phyloP scores from a whole-genome alignment of 2,113 vertebrate species.

The Phoenicopterus ruber region DNA sequence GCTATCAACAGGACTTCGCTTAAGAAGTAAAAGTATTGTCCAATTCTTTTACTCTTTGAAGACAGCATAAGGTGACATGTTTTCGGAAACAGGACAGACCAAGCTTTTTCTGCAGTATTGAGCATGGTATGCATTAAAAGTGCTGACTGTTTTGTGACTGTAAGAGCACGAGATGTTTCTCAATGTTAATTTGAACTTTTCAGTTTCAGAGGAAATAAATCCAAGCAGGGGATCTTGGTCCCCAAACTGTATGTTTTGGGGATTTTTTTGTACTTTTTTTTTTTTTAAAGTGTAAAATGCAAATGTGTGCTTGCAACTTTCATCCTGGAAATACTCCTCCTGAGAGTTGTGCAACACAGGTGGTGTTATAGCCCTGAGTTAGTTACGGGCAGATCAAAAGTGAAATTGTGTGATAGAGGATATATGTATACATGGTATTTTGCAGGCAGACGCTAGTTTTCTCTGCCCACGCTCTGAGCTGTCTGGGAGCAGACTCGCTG shows the following conservation, averaged over 20 bases:
- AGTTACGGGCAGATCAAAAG: background rate
- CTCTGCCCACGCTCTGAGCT: background rate
- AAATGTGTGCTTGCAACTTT: background rate
- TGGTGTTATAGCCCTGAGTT: background rate
- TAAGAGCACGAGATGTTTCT: background rate
- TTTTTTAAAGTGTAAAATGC: background rate
- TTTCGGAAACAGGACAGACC: background rate
- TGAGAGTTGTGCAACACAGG: background rate
- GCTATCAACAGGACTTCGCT: background rate
- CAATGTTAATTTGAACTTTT: background rate
- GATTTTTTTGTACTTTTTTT: background rate
- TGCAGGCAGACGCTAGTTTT: background rate
- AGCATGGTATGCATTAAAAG: background rate
- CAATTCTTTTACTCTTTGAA: background rate
- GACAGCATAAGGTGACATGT: background rate
- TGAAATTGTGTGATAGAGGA: background rate
- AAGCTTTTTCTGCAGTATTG: background rate
- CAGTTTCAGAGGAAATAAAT: background rate
- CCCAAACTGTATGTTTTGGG: background rate
- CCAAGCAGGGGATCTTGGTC: background rate
- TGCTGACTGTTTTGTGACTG: background rate
- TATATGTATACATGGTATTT: rapidly evolving
- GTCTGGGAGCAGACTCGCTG: background rate
- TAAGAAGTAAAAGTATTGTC: background rate
- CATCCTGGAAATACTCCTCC: background rate